A percentile compares a stretch with the other conserved stretches of the same genome.
phyloP scores from a whole-genome alignment of 2,888 invertebrate species.

The Lasioglossum leucozonium region DNA sequence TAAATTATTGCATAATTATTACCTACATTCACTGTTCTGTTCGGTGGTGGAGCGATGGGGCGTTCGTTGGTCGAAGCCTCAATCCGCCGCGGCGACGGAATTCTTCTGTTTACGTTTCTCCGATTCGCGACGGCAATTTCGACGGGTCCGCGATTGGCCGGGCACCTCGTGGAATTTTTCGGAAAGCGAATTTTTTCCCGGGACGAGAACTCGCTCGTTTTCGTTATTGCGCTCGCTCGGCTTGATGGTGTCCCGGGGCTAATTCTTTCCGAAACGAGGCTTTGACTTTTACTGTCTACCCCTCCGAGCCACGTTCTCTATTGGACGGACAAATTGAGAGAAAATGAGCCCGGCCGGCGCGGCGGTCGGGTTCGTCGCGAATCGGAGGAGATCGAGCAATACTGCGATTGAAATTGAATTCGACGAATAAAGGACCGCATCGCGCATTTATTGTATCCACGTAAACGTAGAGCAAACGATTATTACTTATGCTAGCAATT shows the following conservation, averaged over 20 bases:
- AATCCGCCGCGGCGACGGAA: not conserved
- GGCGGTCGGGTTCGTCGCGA: not conserved
- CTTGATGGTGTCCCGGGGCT: not conserved
- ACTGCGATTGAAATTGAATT: not conserved
- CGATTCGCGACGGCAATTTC: not conserved
- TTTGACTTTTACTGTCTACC: not conserved
- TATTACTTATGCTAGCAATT: not conserved
- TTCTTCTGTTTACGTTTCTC: not conserved
- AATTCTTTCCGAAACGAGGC: conserved; percentile 1
- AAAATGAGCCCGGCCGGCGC: not conserved
- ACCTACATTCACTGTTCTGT: not conserved
- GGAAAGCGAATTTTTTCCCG: not conserved
- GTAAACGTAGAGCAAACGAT: not conserved
- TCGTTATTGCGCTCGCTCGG: conserved; percentile 1
- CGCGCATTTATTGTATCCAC: not conserved
- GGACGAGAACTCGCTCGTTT: not conserved
- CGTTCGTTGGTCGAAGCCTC: not conserved
- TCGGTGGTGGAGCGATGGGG: not conserved
- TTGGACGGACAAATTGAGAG: not conserved
- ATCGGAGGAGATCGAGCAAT: not conserved
- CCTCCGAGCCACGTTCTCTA: not conserved
- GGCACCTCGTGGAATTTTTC: not conserved
- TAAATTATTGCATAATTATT: too few relatives aligned
- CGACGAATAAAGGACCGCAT: not conserved
- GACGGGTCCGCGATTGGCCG: not conserved